Percentiles rank a stretch among this genome's conserved stretches.
Evolutionary conservation across 1,140 invertebrate genomes (phyloP).

Genomic region (Spodoptera frugiperda): DNA sequence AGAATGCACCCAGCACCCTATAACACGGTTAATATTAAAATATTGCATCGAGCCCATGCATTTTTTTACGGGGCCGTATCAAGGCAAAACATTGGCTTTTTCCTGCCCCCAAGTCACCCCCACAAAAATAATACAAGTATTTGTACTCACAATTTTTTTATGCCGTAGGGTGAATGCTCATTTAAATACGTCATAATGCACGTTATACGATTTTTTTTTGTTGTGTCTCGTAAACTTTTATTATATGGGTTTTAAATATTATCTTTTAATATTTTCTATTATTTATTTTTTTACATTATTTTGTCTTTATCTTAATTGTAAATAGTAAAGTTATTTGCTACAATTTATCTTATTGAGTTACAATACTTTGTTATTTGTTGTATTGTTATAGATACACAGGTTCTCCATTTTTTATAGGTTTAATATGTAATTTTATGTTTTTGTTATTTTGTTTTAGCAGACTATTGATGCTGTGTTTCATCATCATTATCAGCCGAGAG

Average conservation of each 20-base stretch:
- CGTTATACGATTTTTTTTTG: constrained; percentile 37
- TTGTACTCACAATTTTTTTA: constrained; percentile 76
- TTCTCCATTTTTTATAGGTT: no score
- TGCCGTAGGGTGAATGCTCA: constrained; percentile 67
- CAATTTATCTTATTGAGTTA: no score
- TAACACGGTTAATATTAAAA: constrained; percentile 85
- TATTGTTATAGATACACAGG: no score
- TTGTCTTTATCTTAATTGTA: constrained; percentile 1
- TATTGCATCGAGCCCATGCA: constrained; percentile 81
- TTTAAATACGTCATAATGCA: constrained; percentile 75
- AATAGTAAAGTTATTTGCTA: no score
- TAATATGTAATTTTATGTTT: no score
- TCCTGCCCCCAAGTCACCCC: constrained; percentile 74
- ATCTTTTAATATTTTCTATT: constrained; percentile 19
- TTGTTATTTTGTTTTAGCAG: no score
- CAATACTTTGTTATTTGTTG: no score
- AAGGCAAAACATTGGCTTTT: constrained; percentile 81
- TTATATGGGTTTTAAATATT: constrained; percentile 46
- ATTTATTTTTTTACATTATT: neutral
- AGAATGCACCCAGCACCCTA: constrained; percentile 76
- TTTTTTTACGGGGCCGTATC: constrained; percentile 74
- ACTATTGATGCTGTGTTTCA: no score
- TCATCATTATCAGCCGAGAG: no score
- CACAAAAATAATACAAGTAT: constrained; percentile 82
- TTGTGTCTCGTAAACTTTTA: constrained; percentile 53